These are phyloP conservation scores for Felis chaus DNA, from an alignment of 2,113 vertebrate species.

Conservation along the genomic window DNA sequence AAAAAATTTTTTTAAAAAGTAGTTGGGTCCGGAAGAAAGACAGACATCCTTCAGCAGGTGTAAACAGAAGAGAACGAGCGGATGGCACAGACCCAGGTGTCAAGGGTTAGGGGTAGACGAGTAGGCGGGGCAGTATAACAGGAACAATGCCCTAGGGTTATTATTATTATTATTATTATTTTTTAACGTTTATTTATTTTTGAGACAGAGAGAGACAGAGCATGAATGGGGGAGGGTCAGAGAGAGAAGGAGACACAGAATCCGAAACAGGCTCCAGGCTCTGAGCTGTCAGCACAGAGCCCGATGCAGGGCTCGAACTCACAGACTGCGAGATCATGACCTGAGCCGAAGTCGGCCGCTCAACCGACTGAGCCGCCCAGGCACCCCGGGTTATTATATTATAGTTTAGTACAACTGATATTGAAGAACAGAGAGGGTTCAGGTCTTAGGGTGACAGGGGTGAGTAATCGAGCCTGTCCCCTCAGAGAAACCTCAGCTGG, in stretches of 20 bases:
- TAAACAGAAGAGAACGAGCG: background rate
- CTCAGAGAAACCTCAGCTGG: background rate
- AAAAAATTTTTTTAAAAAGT: background rate
- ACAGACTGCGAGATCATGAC: too few species aligned
- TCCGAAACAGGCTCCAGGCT: too few species aligned
- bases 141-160: background rate
- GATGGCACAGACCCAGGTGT: background rate
- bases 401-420: background rate
- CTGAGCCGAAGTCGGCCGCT: too few species aligned
- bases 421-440: background rate
- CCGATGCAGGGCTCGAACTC: too few species aligned
- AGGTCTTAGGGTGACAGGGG: background rate
- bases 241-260: too few species aligned
- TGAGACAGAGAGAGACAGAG: too few species aligned
- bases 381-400: too few species aligned
- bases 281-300: too few species aligned
- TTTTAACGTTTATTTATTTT: too few species aligned
- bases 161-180: too few species aligned
- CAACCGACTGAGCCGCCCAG: too few species aligned
- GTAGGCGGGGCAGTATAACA: background rate
- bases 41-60: background rate
- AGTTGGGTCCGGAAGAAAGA: background rate
- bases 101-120: background rate
- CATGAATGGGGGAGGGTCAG: too few species aligned
- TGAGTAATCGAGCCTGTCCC: background rate